Evolutionary conservation across 2,888 invertebrate genomes (phyloP).

Genomic region (Branchipolynoe longqiensis): DNA sequence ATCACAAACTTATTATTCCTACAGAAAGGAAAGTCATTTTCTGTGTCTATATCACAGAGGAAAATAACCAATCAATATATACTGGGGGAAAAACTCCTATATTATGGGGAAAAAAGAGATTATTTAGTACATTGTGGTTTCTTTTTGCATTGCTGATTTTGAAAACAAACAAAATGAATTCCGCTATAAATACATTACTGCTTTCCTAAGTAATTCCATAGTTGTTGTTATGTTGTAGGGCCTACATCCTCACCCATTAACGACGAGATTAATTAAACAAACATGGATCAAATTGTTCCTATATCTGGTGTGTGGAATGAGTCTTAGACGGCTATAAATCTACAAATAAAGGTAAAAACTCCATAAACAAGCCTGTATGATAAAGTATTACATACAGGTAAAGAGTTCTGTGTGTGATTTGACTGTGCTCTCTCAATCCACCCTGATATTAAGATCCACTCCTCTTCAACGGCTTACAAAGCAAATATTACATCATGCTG

Average conservation of each 20-base stretch:
- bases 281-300: no score
- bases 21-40: background rate
- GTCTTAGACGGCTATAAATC: background rate
- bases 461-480: slow-evolving; percentile 13
- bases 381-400: background rate
- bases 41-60: background rate
- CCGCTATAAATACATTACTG: background rate
- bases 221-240: no score
- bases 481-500: background rate
- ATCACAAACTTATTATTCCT: slow-evolving; percentile 14
- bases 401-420: background rate
- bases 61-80: background rate
- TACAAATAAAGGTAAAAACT: slow-evolving; percentile 20
- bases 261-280: no score
- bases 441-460: slow-evolving; percentile 15
- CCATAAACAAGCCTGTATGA: background rate
- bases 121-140: slow-evolving; percentile 22
- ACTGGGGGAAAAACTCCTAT: background rate
- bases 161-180: slow-evolving; percentile 1
- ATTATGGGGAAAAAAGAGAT: slow-evolving; percentile 9
- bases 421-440: background rate
- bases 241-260: no score
- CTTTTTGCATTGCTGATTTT: slow-evolving; percentile 29
- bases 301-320: slow-evolving; percentile 15
- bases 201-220: background rate